phyloP scores from a whole-genome alignment of 2,797 vertebrate species.

The Corythornis leucogaster region DNA sequence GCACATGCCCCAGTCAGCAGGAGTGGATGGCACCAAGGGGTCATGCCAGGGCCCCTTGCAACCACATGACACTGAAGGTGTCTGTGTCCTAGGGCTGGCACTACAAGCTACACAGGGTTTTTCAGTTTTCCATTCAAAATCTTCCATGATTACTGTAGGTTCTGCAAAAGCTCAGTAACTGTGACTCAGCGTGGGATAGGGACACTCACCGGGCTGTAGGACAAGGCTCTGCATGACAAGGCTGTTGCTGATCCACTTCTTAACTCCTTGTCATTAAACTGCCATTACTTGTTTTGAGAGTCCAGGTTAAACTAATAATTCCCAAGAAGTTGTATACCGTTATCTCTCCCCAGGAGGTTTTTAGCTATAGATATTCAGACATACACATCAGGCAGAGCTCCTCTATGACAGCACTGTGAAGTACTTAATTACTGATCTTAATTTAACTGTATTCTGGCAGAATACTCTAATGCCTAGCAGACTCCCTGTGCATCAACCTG shows the following conservation, averaged over 20 bases:
- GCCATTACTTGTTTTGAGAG: background rate
- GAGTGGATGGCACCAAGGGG: background rate
- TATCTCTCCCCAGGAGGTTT: background rate
- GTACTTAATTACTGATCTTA: background rate
- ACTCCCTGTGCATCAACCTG: background rate
- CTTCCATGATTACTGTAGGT: background rate
- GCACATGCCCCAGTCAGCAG: rapidly evolving
- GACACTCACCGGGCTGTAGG: background rate
- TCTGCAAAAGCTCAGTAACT: background rate
- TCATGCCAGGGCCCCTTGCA: background rate
- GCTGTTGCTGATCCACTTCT: background rate
- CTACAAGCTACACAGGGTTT: background rate
- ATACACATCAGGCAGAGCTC: background rate
- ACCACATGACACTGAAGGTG: background rate
- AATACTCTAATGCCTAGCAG: background rate
- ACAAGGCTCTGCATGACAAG: background rate
- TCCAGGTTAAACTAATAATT: background rate
- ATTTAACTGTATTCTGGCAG: background rate
- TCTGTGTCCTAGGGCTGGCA: background rate
- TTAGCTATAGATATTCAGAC: background rate
- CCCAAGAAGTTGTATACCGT: background rate
- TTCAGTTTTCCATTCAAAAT: background rate
- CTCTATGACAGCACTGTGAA: background rate
- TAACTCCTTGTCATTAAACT: rapidly evolving
- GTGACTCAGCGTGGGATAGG: background rate